Percentiles rank a stretch among this genome's conserved stretches.
These are phyloP conservation scores for Caenorhabditis sinica DNA, from an alignment of 2,888 invertebrate species.

Conservation along the genomic window DNA sequence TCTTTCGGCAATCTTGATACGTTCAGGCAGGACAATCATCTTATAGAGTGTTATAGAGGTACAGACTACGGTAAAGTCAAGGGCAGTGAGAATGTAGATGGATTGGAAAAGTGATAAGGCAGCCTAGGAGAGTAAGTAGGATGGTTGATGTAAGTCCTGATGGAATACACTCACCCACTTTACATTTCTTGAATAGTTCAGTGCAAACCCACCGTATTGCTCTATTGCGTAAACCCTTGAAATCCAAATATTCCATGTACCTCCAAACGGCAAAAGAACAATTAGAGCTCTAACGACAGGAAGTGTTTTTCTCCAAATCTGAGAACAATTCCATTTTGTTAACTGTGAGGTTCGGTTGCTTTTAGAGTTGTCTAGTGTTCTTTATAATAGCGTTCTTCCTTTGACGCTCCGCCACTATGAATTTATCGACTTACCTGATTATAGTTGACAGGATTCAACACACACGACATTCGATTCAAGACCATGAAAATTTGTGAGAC, in stretches of 20 bases:
- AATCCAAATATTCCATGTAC: conserved; percentile 8
- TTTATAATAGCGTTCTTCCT: too few relatives aligned
- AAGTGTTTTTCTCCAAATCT: not conserved
- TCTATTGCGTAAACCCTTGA: not conserved
- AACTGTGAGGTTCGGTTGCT: too few relatives aligned
- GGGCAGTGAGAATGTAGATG: conserved; percentile 27
- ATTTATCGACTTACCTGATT: too few relatives aligned
- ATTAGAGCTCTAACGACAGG: not conserved
- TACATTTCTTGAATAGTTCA: conserved; percentile 23
- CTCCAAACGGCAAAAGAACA: not conserved
- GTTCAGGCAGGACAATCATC: conserved; percentile 19
- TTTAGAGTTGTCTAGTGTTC: too few relatives aligned
- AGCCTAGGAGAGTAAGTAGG: conserved; percentile 15
- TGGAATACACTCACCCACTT: not conserved
- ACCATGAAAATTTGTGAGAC: conserved; percentile 38
- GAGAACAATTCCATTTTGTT: not conserved
- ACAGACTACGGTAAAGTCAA: conserved; percentile 29
- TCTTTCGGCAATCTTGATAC: conserved; percentile 38
- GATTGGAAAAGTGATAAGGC: conserved; percentile 35
- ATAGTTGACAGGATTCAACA: conserved; percentile 5
- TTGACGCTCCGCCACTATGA: too few relatives aligned
- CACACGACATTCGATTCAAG: conserved; percentile 33
- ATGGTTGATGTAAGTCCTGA: not conserved
- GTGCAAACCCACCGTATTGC: conserved; percentile 21
- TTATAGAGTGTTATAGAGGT: conserved; percentile 38